phyloP scores from a whole-genome alignment of 2,888 invertebrate genomes.

The Drosophila tanythrix region DNA sequence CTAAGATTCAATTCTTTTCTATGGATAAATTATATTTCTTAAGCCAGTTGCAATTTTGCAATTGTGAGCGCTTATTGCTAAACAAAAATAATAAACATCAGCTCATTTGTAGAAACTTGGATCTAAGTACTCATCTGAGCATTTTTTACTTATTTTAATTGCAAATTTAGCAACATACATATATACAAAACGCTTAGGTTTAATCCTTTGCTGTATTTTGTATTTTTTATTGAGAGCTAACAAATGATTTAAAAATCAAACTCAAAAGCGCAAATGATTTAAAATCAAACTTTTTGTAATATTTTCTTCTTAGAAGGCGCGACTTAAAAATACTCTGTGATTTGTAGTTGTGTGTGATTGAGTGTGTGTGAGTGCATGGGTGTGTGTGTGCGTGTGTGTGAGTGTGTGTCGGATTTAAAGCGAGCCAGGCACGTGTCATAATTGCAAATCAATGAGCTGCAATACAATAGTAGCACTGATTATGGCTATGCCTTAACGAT shows the following conservation, averaged over 20 bases:
- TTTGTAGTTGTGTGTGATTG: background rate
- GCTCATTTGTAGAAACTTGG: background rate
- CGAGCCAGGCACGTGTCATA: constrained; percentile 71
- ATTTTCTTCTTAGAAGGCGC: background rate
- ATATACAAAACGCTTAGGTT: background rate
- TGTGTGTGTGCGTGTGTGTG: constrained; percentile 14
- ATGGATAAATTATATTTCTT: background rate
- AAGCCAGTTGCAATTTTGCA: background rate
- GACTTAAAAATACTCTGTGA: constrained; percentile 5
- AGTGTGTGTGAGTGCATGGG: background rate
- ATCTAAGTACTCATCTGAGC: background rate
- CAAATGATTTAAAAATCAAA: constrained; percentile 26
- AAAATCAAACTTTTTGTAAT: constrained; percentile 13
- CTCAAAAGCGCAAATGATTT: constrained; percentile 31
- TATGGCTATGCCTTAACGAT: constrained; percentile 75
- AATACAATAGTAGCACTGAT: constrained; percentile 74
- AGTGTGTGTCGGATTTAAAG: constrained; percentile 32
- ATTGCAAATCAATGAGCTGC: constrained; percentile 79
- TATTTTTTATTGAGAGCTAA: constrained; percentile 2
- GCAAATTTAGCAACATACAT: background rate
- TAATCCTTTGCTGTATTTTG: background rate
- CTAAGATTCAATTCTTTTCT: background rate
- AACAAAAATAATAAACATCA: background rate
- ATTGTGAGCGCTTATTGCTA: background rate
- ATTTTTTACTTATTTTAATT: background rate